Base-by-base conservation (phyloP, 1,140 invertebrate species). In the Eumeta japonica region DNA sequence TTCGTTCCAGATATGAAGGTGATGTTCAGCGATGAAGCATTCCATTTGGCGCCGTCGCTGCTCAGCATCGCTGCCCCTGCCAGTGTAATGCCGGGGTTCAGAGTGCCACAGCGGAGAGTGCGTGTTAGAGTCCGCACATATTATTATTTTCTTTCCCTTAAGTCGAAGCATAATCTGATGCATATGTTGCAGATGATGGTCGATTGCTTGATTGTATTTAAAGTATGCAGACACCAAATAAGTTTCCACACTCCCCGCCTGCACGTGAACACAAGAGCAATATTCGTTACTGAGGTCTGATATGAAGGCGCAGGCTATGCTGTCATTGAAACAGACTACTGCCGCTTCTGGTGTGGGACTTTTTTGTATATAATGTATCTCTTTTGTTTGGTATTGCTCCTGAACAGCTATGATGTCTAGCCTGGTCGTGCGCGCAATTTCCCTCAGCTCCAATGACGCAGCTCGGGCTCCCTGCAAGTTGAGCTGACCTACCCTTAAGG, bases 51-150 rank as follows among this genome's bases (percentile, higher is more conserved):
- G 15, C 11, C 43, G 19, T 3, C 37, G 12, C 18, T 16, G 16
- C 13, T 41, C 31, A 1, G 32, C 16, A 10, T 12, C 12, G n/a
- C 7, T 7, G n/a, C 20, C 20, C n/a, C 20, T 24, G n/a, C 20
- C 20, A 7, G 20, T 24, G 20, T 24, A 24, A n/a, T 24, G 20
- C 7, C 12, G 29, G 5, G 14, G 28, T 2, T 35, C 1, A 10
- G 32, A 36, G 37, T 20, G 37, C 49, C 49, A 52, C 11, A 48
- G 16, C 3, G 32, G 35, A 7, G 46, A 48, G 3, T 29, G 32
- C 2, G 43, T 46, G 20, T 52, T 48, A 2, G 43, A 39, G 34
- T 48, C 48, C 39, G 39, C 15, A 9, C 46, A 36, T 2, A 39
- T 32, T 11, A 48, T 9, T 3, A 46, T 15, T 10, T 15, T 20